Evolutionary conservation across 1,140 invertebrate species (phyloP).

Genomic region (Anoplolepis gracilipes): DNA sequence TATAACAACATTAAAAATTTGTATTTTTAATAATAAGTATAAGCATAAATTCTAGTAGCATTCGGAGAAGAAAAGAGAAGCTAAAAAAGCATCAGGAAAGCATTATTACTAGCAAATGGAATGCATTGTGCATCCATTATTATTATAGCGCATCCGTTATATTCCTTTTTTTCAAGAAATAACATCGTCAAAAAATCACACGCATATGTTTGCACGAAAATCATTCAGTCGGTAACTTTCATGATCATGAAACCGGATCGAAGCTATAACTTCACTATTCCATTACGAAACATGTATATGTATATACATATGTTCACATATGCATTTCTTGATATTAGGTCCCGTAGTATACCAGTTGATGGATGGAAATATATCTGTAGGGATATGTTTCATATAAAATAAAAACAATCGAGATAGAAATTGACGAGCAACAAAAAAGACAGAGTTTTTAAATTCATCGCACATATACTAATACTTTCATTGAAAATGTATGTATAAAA

Average conservation of each 20-base stretch:
- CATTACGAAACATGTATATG: conserved; percentile 5
- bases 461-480: not conserved
- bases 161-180: not conserved
- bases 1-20: not conserved
- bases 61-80: not conserved
- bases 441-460: not conserved
- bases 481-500: conserved; percentile 58
- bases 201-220: conserved; percentile 8
- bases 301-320: not conserved
- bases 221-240: conserved; percentile 12
- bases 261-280: conserved; percentile 22
- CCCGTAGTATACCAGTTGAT: conserved; percentile 57
- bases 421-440: conserved; percentile 41
- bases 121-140: not conserved
- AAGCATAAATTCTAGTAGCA: not conserved
- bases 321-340: conserved; percentile 36
- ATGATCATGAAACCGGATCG: conserved; percentile 10
- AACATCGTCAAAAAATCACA: conserved; percentile 4
- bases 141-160: not conserved
- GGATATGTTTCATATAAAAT: conserved; percentile 41
- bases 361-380: conserved; percentile 62
- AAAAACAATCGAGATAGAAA: conserved; percentile 62
- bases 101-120: not conserved
- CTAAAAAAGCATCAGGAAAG: not conserved
- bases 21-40: not conserved